A percentile compares a stretch with the other conserved stretches of the same genome.
Evolutionary conservation across 1,140 invertebrate genomes (phyloP).

Genomic region (Pristionchus pacificus): DNA sequence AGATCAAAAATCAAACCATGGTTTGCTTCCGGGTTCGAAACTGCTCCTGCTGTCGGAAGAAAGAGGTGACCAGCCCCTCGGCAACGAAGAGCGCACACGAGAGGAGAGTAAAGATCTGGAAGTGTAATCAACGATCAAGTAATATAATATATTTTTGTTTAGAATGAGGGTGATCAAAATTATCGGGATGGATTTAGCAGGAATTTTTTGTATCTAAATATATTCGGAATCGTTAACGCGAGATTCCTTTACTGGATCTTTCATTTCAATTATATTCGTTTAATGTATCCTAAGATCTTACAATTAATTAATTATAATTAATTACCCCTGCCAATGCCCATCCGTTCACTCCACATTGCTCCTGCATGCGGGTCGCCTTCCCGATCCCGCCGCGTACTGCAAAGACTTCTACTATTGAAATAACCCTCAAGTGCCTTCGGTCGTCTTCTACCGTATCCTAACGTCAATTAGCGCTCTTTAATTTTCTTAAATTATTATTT

Average conservation of each 20-base stretch:
- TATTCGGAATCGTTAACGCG: no score
- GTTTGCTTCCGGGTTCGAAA: neutral
- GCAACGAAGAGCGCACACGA: conserved; percentile 52
- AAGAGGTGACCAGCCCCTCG: conserved; percentile 52
- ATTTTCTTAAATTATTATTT: no score
- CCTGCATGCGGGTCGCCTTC: conserved; percentile 52
- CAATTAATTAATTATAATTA: no score
- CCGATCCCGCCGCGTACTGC: no score
- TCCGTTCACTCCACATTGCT: conserved; percentile 55
- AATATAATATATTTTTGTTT: no score
- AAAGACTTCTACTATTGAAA: no score
- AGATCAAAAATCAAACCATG: neutral
- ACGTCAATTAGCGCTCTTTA: no score
- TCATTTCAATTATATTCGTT: neutral
- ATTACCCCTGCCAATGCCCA: conserved; percentile 52
- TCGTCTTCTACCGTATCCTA: no score
- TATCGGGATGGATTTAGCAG: no score
- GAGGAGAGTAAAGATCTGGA: conserved; percentile 54
- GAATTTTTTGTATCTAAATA: no score
- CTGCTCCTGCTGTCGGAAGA: conserved; percentile 36
- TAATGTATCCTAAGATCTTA: neutral
- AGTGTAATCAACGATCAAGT: conserved; percentile 6
- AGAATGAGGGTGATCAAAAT: no score
- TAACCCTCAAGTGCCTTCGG: no score
- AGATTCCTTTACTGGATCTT: conserved; percentile 1